A percentile compares a stretch with the other conserved stretches of the same genome.
These are phyloP conservation scores for Anthoscopus minutus DNA, from an alignment of 2,113 vertebrate genomes.

Conservation along the genomic window DNA sequence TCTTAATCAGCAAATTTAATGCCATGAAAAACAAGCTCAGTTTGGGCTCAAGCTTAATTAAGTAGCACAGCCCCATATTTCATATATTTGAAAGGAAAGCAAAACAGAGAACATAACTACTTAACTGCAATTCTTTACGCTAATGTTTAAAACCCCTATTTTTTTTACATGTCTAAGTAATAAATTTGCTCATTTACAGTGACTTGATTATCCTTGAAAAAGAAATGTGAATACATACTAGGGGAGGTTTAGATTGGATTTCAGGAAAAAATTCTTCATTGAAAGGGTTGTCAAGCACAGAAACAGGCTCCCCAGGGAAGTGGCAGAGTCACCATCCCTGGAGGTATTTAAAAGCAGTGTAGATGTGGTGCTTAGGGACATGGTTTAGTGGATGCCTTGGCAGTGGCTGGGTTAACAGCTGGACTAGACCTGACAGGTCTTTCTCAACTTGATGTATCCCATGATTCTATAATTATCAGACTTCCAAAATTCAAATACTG, in stretches of 20 bases:
- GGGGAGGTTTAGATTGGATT: background rate
- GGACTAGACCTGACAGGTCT: background rate
- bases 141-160: background rate
- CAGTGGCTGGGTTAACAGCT: background rate
- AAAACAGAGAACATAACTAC: background rate
- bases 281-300: background rate
- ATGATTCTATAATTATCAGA: background rate
- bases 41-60: background rate
- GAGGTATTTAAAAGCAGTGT: background rate
- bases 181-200: background rate
- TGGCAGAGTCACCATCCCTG: background rate
- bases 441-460: background rate
- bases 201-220: background rate
- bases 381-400: background rate
- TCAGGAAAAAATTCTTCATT: background rate
- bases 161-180: background rate
- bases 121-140: background rate
- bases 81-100: background rate
- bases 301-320: background rate
- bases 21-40: background rate
- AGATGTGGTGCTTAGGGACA: background rate
- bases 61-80: background rate
- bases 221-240: background rate
- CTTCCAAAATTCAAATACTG: background rate
- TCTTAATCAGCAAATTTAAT: background rate